phyloP scores from a whole-genome alignment of 53 echinoderm and acorn worm species.

The Antedon mediterranea region DNA sequence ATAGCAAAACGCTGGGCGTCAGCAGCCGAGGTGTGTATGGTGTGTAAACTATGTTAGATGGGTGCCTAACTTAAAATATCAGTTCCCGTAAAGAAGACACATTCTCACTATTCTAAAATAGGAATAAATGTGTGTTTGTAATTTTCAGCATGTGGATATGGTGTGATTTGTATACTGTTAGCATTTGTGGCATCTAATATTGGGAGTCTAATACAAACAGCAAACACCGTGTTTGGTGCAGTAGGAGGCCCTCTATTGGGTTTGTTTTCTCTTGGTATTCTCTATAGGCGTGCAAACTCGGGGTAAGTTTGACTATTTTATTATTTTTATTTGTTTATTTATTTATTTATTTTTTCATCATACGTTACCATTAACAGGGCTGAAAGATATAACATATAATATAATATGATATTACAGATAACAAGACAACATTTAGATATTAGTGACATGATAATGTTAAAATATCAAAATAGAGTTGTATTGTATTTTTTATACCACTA shows the following conservation, averaged over 20 bases:
- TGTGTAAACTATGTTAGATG: too few relatives aligned
- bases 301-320: slow-evolving; percentile 85
- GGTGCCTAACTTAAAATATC: too few relatives aligned
- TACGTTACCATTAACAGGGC: too few relatives aligned
- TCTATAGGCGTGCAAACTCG: slow-evolving; percentile 70
- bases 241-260: slow-evolving; percentile 84
- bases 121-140: slow-evolving; percentile 3
- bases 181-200: slow-evolving; percentile 61
- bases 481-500: not conserved
- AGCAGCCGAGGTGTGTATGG: too few relatives aligned
- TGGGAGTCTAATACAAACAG: slow-evolving; percentile 71
- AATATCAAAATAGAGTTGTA: not conserved
- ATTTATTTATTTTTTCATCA: too few relatives aligned
- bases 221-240: slow-evolving; percentile 69
- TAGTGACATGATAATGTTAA: not conserved
- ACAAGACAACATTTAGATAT: too few relatives aligned
- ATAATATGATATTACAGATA: too few relatives aligned
- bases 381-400: too few relatives aligned
- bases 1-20: too few relatives aligned
- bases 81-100: too few relatives aligned
- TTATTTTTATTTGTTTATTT: too few relatives aligned
- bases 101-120: too few relatives aligned
- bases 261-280: slow-evolving; percentile 70
- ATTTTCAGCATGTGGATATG: slow-evolving; percentile 53
- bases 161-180: slow-evolving; percentile 26